phyloP scores from a whole-genome alignment of 2,113 vertebrate genomes.

The Carollia perspicillata region DNA sequence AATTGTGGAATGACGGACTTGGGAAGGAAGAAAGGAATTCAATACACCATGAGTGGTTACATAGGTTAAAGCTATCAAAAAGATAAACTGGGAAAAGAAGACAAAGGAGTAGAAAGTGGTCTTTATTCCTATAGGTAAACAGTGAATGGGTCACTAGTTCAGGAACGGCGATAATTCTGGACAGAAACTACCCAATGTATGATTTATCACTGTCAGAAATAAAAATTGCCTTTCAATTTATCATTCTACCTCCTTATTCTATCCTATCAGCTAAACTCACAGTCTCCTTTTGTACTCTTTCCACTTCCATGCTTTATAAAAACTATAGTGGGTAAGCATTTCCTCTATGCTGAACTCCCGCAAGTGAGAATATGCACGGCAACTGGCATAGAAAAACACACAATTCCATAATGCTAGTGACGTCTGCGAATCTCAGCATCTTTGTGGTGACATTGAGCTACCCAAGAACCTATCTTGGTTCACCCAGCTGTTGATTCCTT shows the following conservation, averaged over 20 bases:
- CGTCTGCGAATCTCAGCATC: constrained; percentile 61
- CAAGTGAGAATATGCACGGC: neutral
- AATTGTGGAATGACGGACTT: neutral
- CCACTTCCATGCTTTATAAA: constrained; percentile 8
- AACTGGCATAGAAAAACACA: constrained; percentile 30
- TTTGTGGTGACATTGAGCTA: constrained; percentile 53
- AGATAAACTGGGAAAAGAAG: neutral
- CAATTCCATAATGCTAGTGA: constrained; percentile 10
- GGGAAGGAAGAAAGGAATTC: neutral
- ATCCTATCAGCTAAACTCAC: neutral
- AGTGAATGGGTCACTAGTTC: constrained; percentile 37
- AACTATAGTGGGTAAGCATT: constrained; percentile 45
- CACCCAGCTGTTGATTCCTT: constrained; percentile 41
- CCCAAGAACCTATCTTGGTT: constrained; percentile 46
- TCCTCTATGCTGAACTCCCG: neutral
- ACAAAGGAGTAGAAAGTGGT: neutral
- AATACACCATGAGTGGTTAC: neutral
- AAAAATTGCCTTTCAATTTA: constrained; percentile 59
- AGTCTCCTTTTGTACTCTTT: neutral
- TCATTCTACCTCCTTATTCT: constrained; percentile 2
- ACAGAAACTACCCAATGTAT: neutral
- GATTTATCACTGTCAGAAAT: constrained; percentile 53
- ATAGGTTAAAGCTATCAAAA: constrained; percentile 3
- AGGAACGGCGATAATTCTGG: neutral
- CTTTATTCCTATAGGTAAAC: constrained; percentile 35